Percentiles rank a stretch among this genome's conserved stretches.
These are phyloP conservation scores for Opisthocomus hoazin DNA, from an alignment of 2,113 vertebrate species.

Conservation along the genomic window DNA sequence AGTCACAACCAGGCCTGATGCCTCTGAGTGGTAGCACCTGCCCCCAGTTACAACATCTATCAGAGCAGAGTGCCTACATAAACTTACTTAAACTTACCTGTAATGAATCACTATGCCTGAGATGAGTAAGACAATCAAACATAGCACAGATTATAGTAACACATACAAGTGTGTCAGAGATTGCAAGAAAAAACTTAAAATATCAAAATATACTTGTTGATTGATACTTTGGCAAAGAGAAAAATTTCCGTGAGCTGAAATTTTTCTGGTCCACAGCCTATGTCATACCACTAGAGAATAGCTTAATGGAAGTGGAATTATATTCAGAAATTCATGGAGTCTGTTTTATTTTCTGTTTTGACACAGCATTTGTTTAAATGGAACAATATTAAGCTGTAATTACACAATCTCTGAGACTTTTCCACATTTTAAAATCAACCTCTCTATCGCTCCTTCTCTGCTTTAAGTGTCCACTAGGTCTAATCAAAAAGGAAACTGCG, in stretches of 20 bases:
- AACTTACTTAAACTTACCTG: neutral
- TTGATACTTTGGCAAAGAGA: neutral
- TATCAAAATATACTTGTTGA: neutral
- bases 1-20: neutral
- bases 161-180: neutral
- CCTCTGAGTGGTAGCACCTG: neutral
- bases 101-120: rapidly evolving
- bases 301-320: neutral
- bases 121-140: neutral
- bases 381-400: neutral
- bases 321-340: neutral
- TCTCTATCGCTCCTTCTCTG: neutral
- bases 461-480: neutral
- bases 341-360: neutral
- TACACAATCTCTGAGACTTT: neutral
- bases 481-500: neutral
- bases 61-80: neutral
- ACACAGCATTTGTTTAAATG: neutral
- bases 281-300: neutral
- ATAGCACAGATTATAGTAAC: neutral
- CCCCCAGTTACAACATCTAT: neutral
- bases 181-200: neutral
- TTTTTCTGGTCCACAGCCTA: neutral
- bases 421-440: neutral
- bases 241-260: neutral